phyloP scores from a whole-genome alignment of 2,113 vertebrate genomes.

The Romanogobio albipinnatus region DNA sequence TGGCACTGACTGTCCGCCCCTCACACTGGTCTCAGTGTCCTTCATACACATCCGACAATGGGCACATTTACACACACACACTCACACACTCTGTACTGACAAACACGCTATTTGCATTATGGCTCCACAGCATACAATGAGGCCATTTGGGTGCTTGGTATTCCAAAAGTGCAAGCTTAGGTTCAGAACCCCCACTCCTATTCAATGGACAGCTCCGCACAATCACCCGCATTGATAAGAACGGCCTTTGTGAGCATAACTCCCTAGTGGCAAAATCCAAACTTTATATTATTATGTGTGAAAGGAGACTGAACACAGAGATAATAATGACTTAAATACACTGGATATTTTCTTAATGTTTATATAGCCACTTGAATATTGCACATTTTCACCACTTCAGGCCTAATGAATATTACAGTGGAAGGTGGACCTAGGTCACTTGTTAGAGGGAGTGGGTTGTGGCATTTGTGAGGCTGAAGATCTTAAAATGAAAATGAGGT shows the following conservation, averaged over 20 bases:
- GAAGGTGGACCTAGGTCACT: not conserved
- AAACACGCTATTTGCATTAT: conserved; percentile 43
- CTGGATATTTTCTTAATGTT: not conserved
- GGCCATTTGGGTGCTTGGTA: conserved; percentile 57
- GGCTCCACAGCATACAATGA: conserved; percentile 58
- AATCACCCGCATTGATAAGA: conserved; percentile 41
- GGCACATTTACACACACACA: conserved; percentile 61
- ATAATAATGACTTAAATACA: not conserved
- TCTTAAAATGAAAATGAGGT: conserved; percentile 2
- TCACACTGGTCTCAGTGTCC: conserved; percentile 63
- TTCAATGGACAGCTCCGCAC: conserved; percentile 31
- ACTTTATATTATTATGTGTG: not conserved
- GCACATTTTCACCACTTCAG: not conserved
- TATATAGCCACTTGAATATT: not conserved
- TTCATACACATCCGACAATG: conserved; percentile 57
- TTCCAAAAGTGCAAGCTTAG: conserved; percentile 55
- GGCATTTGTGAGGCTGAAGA: conserved; percentile 18
- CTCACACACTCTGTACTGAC: conserved; percentile 29
- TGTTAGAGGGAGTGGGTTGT: conserved; percentile 20
- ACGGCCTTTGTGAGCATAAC: conserved; percentile 49
- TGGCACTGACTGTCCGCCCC: conserved; percentile 60
- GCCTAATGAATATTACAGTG: not conserved
- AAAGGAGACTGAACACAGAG: not conserved
- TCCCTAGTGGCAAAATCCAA: not conserved
- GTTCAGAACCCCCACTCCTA: conserved; percentile 51